Evolutionary conservation across 1,140 invertebrate species (phyloP).

Genomic region (Lordiphosa collinella): DNA sequence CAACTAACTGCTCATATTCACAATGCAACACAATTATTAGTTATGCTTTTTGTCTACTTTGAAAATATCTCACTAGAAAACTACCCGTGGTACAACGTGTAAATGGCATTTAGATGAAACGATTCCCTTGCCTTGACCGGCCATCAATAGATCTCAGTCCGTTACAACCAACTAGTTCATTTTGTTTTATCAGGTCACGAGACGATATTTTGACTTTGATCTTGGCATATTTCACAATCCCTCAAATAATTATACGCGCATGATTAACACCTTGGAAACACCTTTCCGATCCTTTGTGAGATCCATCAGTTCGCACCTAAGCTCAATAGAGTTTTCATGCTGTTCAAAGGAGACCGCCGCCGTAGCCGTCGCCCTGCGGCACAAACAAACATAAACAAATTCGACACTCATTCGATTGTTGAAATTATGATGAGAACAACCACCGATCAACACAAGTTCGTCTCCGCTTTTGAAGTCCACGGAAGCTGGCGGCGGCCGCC

Average conservation of each 20-base stretch:
- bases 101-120: slow-evolving; percentile 7
- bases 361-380: slow-evolving; percentile 1
- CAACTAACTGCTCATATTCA: background rate
- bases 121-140: background rate
- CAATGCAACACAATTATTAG: background rate
- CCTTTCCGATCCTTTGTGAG: slow-evolving; percentile 10
- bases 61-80: slow-evolving; percentile 20
- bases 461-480: slow-evolving; percentile 48
- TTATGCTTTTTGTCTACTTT: slow-evolving; percentile 6
- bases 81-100: slow-evolving; percentile 13
- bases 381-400: slow-evolving; percentile 56
- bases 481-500: slow-evolving; percentile 26
- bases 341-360: slow-evolving; percentile 49
- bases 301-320: slow-evolving; percentile 55
- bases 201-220: slow-evolving; percentile 41
- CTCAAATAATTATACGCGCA: slow-evolving; percentile 36
- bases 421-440: slow-evolving; percentile 43
- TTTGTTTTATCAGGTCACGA: slow-evolving; percentile 46
- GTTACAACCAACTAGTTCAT: slow-evolving; percentile 41
- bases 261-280: slow-evolving; percentile 56
- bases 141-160: slow-evolving; percentile 35
- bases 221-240: slow-evolving; percentile 11
- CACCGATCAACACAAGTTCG: slow-evolving; percentile 35
- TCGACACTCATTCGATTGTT: slow-evolving; percentile 33
- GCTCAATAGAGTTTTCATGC: slow-evolving; percentile 42